A percentile compares a stretch with the other conserved stretches of the same genome.
Evolutionary conservation across 1,140 invertebrate genomes (phyloP).

Genomic region (Lepidostoma basale): DNA sequence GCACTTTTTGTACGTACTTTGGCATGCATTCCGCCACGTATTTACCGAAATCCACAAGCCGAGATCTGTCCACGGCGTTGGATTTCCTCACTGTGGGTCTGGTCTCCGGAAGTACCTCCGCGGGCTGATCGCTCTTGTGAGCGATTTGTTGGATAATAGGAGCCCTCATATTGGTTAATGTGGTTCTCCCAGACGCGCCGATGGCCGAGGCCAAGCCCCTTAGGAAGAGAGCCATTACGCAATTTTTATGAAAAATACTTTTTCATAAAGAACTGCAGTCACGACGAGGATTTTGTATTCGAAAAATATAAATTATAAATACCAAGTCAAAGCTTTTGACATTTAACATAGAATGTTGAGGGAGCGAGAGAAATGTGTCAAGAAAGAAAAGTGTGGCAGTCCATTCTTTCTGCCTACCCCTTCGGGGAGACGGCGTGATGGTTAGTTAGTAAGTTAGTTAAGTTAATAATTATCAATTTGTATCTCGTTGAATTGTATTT

Average conservation of each 20-base stretch:
- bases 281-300: neutral
- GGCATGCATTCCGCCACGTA: slow-evolving; percentile 92
- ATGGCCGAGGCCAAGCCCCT: neutral
- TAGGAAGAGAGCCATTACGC: slow-evolving; percentile 29
- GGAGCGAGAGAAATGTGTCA: too few relatives aligned
- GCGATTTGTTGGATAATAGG: slow-evolving; percentile 32
- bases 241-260: neutral
- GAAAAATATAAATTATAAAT: neutral
- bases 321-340: slow-evolving; percentile 28
- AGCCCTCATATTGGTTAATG: slow-evolving; percentile 19
- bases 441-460: too few relatives aligned
- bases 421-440: too few relatives aligned
- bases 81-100: slow-evolving; percentile 57
- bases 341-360: slow-evolving; percentile 33
- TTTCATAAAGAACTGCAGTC: neutral
- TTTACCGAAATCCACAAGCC: slow-evolving; percentile 61
- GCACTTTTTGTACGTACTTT: slow-evolving; percentile 92
- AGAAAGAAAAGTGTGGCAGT: too few relatives aligned
- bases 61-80: slow-evolving; percentile 54
- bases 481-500: too few relatives aligned
- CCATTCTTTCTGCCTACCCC: too few relatives aligned
- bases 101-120: slow-evolving; percentile 50
- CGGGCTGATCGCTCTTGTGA: slow-evolving; percentile 48
- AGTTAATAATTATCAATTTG: too few relatives aligned
- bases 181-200: neutral